These are phyloP conservation scores for Sarcophaga caerulescens DNA, from an alignment of 2,888 invertebrate genomes.

Conservation along the genomic window DNA sequence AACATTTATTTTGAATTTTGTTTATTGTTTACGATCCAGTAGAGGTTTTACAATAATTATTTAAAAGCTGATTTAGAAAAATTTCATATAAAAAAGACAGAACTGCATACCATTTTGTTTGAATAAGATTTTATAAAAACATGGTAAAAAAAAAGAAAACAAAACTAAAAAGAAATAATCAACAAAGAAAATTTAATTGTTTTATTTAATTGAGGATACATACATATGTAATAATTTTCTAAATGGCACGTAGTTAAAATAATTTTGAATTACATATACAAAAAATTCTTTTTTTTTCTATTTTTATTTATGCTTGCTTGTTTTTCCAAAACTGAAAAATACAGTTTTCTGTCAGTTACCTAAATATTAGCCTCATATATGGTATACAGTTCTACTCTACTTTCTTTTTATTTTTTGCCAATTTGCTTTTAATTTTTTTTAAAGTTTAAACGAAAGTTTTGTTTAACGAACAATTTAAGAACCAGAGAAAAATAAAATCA, in stretches of 20 bases:
- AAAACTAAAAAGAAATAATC: too few species aligned
- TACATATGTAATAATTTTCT: not conserved
- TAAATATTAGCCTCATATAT: not conserved
- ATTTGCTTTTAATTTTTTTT: constrained; percentile 32
- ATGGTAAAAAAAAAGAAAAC: too few species aligned
- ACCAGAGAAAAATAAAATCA: not conserved
- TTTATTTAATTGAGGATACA: not conserved
- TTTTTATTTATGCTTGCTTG: not conserved
- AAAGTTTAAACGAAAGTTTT: constrained; percentile 12
- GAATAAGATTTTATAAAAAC: too few species aligned
- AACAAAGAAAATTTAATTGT: too few species aligned
- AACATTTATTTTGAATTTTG: too few species aligned
- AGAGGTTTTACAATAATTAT: too few species aligned
- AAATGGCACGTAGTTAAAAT: not conserved
- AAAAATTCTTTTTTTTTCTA: not conserved
- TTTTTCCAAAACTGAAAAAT: not conserved
- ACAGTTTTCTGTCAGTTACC: not conserved
- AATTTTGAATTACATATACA: not conserved
- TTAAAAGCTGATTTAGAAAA: too few species aligned
- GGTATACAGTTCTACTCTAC: not conserved
- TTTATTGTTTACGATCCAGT: too few species aligned
- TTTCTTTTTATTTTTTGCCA: constrained; percentile 19
- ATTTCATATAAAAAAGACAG: too few species aligned
- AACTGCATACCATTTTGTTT: too few species aligned
- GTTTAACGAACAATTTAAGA: not conserved